Base-by-base conservation (phyloP, 1,140 invertebrate genomes). In the Acromyrmex heyeri region DNA sequence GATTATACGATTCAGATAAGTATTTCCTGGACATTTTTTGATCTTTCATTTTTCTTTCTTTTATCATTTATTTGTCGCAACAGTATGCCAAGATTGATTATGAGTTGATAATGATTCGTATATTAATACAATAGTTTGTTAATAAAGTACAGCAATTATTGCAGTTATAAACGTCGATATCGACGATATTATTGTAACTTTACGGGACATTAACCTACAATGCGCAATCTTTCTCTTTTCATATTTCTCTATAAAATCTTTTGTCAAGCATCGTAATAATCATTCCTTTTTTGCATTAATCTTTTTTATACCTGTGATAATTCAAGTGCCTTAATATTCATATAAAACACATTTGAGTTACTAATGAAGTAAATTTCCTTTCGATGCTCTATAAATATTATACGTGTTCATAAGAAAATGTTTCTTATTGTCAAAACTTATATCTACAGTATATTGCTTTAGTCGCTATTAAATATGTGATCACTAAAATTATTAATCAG, bases 131-230 rank as follows among this genome's bases (percentile, higher is more conserved):
- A 21, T 64, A 78, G 62, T 87, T 89, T 24, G 50, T 62, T 82
- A 87, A 86, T 90, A 85, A 85, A 88, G 61, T 48, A 21, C 48
- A 18, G 62, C 69, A 67, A 87, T 89, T 78, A 89, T 34, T 57
- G 27, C 18, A 57, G 50, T 12, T 64, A 50, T 89, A 88, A 89
- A 88, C 14, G 70, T 77, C 82, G 34, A 3, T 16, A n/a, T 34
- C 21, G 55, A 38, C 34, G 83, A 88, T 50, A n/a, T 76, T 24
- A 53, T 16, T 69, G 44, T 86, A 82, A 89, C 62, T 89, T 77
- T 53, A 21, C n/a, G 34, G 27, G 10, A 53, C 50, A 10, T 86
- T 88, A 86, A 57, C 34, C 59, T 57, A 70, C 65, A 81, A 81
- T 50, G 12, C 16, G 44, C 38, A 21, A 24, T 69, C 48, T 16